These are phyloP conservation scores for Hofmannophila pseudospretella DNA, from an alignment of 2,888 invertebrate species.

Conservation along the genomic window DNA sequence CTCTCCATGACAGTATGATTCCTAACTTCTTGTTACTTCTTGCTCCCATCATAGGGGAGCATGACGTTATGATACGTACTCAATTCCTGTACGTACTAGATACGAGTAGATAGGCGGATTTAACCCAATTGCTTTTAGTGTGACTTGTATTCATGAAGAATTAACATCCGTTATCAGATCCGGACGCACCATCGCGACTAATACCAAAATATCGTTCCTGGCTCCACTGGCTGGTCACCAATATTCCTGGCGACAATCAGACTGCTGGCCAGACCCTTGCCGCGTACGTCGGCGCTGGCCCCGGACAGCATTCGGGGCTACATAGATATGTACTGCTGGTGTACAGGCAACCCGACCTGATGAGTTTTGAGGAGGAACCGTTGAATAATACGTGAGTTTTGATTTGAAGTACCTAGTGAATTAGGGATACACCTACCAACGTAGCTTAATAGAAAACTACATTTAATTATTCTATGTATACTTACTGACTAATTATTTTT, in stretches of 20 bases:
- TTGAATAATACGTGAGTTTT: slow-evolving; percentile 2
- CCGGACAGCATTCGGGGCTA: slow-evolving; percentile 82
- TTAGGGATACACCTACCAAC: no score
- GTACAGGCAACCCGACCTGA: slow-evolving; percentile 80
- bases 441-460: no score
- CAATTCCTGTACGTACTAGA: no score
- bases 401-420: no score
- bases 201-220: slow-evolving; percentile 72
- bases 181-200: slow-evolving; percentile 78
- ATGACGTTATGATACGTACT: no score
- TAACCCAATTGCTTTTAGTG: no score
- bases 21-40: no score
- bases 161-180: slow-evolving; percentile 44
- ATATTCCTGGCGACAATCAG: slow-evolving; percentile 87
- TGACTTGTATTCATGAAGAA: not conserved
- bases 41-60: no score
- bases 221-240: slow-evolving; percentile 93
- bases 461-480: no score
- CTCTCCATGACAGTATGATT: no score
- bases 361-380: slow-evolving; percentile 62
- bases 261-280: slow-evolving; percentile 84
- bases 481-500: no score
- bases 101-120: no score
- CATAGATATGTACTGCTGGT: slow-evolving; percentile 87
- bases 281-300: slow-evolving; percentile 91